Evolutionary conservation across 1,140 invertebrate genomes (phyloP), one percentile per base, ranked within the genome.

Genomic region (Euglossa dilemma): DNA sequence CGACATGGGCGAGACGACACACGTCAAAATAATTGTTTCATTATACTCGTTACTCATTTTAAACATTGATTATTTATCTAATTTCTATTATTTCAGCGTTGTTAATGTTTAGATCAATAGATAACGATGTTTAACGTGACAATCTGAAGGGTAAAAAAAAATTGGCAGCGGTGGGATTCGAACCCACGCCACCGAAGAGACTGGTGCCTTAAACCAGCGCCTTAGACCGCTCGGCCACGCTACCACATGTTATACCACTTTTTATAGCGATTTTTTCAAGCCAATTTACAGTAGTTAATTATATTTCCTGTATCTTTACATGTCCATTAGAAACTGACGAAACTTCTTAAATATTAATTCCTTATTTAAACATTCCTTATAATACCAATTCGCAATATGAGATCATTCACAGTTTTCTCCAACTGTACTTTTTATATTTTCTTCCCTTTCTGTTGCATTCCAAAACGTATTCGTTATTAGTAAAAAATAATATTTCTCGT

Each of bases 171-270:
- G 98, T 98, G 98, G 98, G 98, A 98, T 98, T 98, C 98, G 98
- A 98, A 98, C 98, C 97, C 98, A 98, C 98, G 98, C 98, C 98
- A 97, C 97, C 97, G 97, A 98, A 96, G 97, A 98, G 97, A 98
- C 98, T 98, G 98, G 98, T 98, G 98, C 98, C 98, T 98, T 98
- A 98, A 98, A 98, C 98, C 98, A 90, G 89, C 89, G 89, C 89
- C 89, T 90, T 90, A 90, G 89, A 90, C 89, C 89, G 89, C 89
- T 90, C 89, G 89, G 89, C 89, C 89, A 90, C 89, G 89, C 89
- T 90, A 90, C 89, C 89, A 59, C 0, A 18, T 71, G 14, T 0
- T 0, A 12, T 0, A 7, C 0, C 1, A 8, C 0, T 57, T n/a
- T 45, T 47, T 59, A 25, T 0, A 1, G 47, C 5, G 6, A 0